phyloP scores from a whole-genome alignment of 1,140 invertebrate genomes.

The Maniola jurtina region DNA sequence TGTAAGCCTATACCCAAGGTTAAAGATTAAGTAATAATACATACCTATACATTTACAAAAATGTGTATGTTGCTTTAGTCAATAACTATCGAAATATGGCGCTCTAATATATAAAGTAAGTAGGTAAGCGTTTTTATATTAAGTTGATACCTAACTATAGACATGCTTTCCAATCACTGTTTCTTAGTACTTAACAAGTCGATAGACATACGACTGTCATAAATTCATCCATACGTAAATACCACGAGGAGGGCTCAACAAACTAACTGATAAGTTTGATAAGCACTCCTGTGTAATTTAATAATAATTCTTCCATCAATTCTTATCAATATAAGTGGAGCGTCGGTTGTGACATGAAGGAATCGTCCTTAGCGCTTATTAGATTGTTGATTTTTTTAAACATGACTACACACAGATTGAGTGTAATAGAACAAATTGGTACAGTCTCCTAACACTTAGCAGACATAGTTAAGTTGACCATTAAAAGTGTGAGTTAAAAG shows the following conservation, averaged over 20 bases:
- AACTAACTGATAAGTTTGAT: constrained; percentile 68
- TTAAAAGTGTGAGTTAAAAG: constrained; percentile 11
- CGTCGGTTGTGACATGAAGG: constrained; percentile 24
- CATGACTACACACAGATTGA: constrained; percentile 28
- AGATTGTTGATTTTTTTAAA: constrained; percentile 15
- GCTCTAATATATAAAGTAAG: too few species aligned
- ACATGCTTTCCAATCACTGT: too few species aligned
- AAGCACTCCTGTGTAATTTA: constrained; percentile 59
- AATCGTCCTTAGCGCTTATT: constrained; percentile 19
- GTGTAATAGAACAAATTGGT: neutral
- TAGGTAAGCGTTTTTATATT: too few species aligned
- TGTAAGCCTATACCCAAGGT: too few species aligned
- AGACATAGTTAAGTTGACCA: neutral
- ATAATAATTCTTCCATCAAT: constrained; percentile 62
- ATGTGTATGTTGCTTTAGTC: too few species aligned
- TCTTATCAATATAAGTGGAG: constrained; percentile 57
- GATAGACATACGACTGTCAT: neutral
- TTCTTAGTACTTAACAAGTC: neutral
- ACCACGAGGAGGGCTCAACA: constrained; percentile 42
- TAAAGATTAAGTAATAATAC: too few species aligned
- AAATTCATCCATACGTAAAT: constrained; percentile 10
- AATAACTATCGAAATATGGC: too few species aligned
- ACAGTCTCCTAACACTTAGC: neutral
- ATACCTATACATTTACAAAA: too few species aligned
- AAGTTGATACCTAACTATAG: too few species aligned